phyloP scores from a whole-genome alignment of 2,888 invertebrate genomes.

The Platypus cylindrus region DNA sequence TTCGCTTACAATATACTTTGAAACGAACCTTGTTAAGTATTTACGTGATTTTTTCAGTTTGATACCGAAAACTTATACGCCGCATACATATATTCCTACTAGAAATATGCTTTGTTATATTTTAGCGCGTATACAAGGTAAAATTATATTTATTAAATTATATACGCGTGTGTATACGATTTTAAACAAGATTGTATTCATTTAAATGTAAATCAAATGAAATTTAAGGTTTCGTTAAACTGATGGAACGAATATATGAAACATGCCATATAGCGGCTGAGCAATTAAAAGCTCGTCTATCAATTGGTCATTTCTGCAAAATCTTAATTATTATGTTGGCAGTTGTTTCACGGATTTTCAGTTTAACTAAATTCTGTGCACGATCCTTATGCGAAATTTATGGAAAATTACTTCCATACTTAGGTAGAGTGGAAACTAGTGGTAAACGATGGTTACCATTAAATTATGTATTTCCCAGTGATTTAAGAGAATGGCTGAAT shows the following conservation, averaged over 20 bases:
- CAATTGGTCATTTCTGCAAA: slow-evolving; percentile 37
- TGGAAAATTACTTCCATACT: slow-evolving; percentile 28
- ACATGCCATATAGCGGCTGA: slow-evolving; percentile 28
- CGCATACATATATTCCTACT: slow-evolving; percentile 31
- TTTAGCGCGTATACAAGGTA: slow-evolving; percentile 34
- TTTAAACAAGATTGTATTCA: too few relatives aligned
- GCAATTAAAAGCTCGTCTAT: slow-evolving; percentile 31
- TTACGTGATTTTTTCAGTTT: slow-evolving; percentile 20
- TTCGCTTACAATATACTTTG: slow-evolving; percentile 33
- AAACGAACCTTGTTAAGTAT: slow-evolving; percentile 27
- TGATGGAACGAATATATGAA: slow-evolving; percentile 33
- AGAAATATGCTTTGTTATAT: slow-evolving; percentile 37
- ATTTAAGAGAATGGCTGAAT: slow-evolving; percentile 35
- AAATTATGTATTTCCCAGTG: slow-evolving; percentile 30
- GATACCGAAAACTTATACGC: slow-evolving; percentile 15
- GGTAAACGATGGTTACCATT: slow-evolving; percentile 33
- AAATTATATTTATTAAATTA: not conserved
- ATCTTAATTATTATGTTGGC: slow-evolving; percentile 32
- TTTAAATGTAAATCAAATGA: not conserved
- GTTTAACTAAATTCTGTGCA: slow-evolving; percentile 29
- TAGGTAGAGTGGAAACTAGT: slow-evolving; percentile 25
- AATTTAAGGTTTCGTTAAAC: slow-evolving; percentile 31
- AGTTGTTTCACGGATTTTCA: slow-evolving; percentile 36
- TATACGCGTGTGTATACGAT: too few relatives aligned
- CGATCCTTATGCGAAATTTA: slow-evolving; percentile 35